These are phyloP conservation scores for Synanthedon vespiformis DNA, from an alignment of 2,888 invertebrate species.

Conservation along the genomic window DNA sequence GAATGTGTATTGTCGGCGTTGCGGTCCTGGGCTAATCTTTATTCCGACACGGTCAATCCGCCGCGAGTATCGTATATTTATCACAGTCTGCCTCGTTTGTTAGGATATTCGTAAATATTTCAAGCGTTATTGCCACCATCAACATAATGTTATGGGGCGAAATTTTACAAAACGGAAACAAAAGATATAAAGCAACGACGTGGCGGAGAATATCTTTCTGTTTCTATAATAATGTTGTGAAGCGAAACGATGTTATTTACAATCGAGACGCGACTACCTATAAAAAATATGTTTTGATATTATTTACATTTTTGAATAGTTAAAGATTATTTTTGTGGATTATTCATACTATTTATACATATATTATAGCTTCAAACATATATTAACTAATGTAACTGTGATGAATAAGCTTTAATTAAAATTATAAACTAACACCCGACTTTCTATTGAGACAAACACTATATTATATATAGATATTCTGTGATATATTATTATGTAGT, in stretches of 20 bases:
- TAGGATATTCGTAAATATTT: conserved; percentile 68
- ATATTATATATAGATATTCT: no score
- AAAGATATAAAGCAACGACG: conserved; percentile 58
- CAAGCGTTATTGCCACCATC: conserved; percentile 66
- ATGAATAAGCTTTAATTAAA: no score
- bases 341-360: no score
- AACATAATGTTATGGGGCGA: conserved; percentile 68
- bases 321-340: no score
- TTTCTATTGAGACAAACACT: no score
- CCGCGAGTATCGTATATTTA: conserved; percentile 48
- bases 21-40: conserved; percentile 33
- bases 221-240: conserved; percentile 48
- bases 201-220: conserved; percentile 28
- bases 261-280: conserved; percentile 16
- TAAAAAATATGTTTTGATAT: no score
- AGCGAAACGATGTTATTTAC: conserved; percentile 33
- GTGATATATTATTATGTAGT: no score
- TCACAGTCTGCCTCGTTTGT: conserved; percentile 58
- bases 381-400: no score
- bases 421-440: no score
- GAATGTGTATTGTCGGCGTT: conserved; percentile 1
- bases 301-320: no score
- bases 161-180: conserved; percentile 67
- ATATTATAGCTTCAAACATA: no score
- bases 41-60: conserved; percentile 58